These are phyloP conservation scores for Pedetes capensis DNA, from an alignment of 2,113 vertebrate species.

Conservation along the genomic window DNA sequence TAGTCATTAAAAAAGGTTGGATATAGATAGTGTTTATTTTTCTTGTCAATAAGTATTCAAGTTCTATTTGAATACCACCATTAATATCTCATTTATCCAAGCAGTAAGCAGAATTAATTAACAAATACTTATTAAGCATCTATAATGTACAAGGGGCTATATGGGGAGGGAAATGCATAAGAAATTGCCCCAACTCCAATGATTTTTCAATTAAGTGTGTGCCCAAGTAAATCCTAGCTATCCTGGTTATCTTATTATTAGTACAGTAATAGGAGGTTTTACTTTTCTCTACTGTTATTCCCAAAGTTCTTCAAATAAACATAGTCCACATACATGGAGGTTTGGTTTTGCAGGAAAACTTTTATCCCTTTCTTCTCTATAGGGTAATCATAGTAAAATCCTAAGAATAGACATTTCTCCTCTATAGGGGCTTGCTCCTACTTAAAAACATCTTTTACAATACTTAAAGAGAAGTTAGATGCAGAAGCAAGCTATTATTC, in stretches of 20 bases:
- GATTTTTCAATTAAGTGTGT: neutral
- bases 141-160: neutral
- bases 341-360: neutral
- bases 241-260: neutral
- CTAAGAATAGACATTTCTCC: neutral
- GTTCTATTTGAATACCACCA: neutral
- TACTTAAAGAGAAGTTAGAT: neutral
- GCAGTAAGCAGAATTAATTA: conserved; percentile 4
- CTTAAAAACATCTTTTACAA: neutral
- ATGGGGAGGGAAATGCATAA: neutral
- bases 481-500: neutral
- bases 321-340: neutral
- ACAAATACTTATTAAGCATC: neutral
- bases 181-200: neutral
- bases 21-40: neutral
- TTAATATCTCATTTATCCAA: neutral
- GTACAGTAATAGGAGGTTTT: neutral
- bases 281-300: neutral
- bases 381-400: neutral
- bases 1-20: neutral
- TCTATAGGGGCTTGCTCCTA: neutral
- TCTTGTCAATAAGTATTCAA: neutral
- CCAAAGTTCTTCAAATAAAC: neutral
- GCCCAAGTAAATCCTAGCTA: neutral
- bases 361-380: neutral